Conservation (phyloP, 2,888 invertebrate genomes). For the Chrysotoxum bicinctum region DNA sequence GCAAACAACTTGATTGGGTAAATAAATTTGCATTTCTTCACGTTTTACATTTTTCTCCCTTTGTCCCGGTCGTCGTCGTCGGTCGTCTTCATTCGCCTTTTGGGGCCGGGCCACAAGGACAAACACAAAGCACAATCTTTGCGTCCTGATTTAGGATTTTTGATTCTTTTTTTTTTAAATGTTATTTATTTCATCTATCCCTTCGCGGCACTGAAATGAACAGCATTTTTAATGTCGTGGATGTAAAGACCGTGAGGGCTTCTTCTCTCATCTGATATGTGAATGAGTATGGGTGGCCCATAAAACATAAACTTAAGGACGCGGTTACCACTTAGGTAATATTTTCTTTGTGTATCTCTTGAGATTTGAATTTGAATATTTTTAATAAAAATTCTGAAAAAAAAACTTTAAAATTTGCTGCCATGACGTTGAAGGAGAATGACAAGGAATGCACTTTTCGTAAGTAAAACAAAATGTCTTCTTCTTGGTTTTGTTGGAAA, state of each 20-base stretch:
- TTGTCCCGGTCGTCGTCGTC: not conserved
- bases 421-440: not conserved
- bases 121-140: slow-evolving; percentile 46
- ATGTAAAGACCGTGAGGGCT: not conserved
- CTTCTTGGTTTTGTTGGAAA: no score
- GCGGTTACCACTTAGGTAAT: slow-evolving; percentile 12
- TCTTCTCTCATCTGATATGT: not conserved
- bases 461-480: no score
- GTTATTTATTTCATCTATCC: slow-evolving; percentile 63
- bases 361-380: not conserved
- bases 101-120: slow-evolving; percentile 33
- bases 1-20: slow-evolving; percentile 71
- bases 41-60: slow-evolving; percentile 16
- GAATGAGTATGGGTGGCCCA: slow-evolving; percentile 6
- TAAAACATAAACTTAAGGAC: slow-evolving; percentile 8
- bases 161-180: slow-evolving; percentile 21
- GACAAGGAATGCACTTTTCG: not conserved
- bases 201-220: slow-evolving; percentile 56
- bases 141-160: slow-evolving; percentile 57
- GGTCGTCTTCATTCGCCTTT: slow-evolving; percentile 13
- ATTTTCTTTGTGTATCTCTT: slow-evolving; percentile 1
- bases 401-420: not conserved
- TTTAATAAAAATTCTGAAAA: not conserved
- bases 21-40: slow-evolving; percentile 68
- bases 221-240: slow-evolving; percentile 43